These are phyloP conservation scores for Galeruca laticollis DNA, from an alignment of 2,888 invertebrate genomes.

Conservation along the genomic window DNA sequence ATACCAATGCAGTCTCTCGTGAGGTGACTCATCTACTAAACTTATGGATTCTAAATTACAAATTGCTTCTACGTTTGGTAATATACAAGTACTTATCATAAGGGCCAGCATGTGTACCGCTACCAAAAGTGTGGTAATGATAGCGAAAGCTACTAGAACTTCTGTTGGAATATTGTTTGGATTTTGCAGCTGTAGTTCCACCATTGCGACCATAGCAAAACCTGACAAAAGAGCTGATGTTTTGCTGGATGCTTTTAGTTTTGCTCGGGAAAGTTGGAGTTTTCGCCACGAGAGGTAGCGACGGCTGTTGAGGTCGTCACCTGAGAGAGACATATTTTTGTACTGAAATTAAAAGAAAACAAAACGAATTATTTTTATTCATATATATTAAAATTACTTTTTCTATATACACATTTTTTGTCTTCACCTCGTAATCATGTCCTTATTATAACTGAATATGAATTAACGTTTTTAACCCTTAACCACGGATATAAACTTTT, in stretches of 20 bases:
- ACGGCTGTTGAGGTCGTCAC: conserved; percentile 82
- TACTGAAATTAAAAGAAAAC: conserved; percentile 45
- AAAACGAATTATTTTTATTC: neutral
- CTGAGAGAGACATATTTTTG: conserved; percentile 78
- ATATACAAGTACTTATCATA: conserved; percentile 99
- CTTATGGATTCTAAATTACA: conserved; percentile 91
- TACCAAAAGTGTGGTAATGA: conserved; percentile 94
- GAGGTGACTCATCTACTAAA: conserved; percentile 89
- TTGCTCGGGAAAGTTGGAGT: conserved; percentile 94
- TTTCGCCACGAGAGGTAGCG: conserved; percentile 91
- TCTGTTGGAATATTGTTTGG: conserved; percentile 81
- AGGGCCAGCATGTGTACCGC: conserved; percentile 98
- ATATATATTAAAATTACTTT: too few species aligned
- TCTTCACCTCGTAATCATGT: too few species aligned
- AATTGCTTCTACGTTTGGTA: conserved; percentile 98
- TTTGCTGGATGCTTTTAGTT: conserved; percentile 97
- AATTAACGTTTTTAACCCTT: too few species aligned
- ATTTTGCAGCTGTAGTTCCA: conserved; percentile 89
- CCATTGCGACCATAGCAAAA: conserved; percentile 99
- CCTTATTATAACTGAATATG: too few species aligned
- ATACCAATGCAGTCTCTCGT: conserved; percentile 91
- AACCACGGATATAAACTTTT: too few species aligned
- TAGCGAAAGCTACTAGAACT: conserved; percentile 91
- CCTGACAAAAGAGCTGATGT: conserved; percentile 97
- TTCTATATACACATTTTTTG: too few species aligned